Base-by-base conservation (phyloP, 2,113 vertebrate species). In the Ptychochromis oligacanthus region DNA sequence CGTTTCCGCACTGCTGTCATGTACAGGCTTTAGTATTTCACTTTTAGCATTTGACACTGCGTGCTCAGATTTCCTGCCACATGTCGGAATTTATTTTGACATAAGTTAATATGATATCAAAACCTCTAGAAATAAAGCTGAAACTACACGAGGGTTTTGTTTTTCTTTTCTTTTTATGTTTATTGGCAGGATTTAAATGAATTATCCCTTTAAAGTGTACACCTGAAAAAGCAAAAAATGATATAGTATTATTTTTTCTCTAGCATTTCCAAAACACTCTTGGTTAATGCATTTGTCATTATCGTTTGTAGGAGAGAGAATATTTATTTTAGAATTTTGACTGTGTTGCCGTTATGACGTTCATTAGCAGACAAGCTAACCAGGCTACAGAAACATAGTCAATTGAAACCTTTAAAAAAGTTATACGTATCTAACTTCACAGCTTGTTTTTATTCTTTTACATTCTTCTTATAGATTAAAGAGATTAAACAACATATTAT, bases 21-120 rank as follows among this genome's bases (percentile, higher is more conserved):
- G 62, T 49, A 49, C 70, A 75, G 49, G 28, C 28, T 55, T 54
- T 20, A 52, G 0, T 72, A 65, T 72, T 72, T 54, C 1, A 52
- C 43, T 72, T 7, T 72, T 28, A 72, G 0, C 46, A 36, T 65
- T 52, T 26, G 20, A 55, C 18, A 36, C 52, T 0, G 18, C 11
- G 6, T 22, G 52, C 52, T 6, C n/a, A 22, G 20, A 75, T 75
- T 56, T 75, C 49, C n/a, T 14, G 38, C 36, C 36, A 38, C 8
- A 43, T 26, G 43, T 40, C 38, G 43, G 0, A 43, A 65, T 75
- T 36, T n/a, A 36, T 0, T 75, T 75, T 17, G 13, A 34, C 3
- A 1, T 15, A 55, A n/a, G 2, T 36, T 26, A 56, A 55, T 31
- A 55, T 34, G 0, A 56, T 75, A 20, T 4, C 0, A 34, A 55